These are phyloP conservation scores for Benthosema pterotum DNA, from an alignment of 2,797 vertebrate species.

Conservation along the genomic window DNA sequence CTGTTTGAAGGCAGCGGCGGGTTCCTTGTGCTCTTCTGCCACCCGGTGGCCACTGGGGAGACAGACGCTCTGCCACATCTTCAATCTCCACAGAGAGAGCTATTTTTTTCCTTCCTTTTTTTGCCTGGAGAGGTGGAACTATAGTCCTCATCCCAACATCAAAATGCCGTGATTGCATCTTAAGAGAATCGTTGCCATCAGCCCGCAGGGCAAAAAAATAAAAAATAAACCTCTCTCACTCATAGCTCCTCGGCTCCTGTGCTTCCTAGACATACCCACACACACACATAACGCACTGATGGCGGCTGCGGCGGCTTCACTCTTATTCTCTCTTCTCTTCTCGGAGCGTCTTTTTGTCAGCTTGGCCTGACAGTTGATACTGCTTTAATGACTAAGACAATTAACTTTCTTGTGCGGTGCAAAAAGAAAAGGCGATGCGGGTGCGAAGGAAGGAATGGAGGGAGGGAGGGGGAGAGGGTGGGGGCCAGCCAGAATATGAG, in stretches of 20 bases:
- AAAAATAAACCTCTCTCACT: conserved; percentile 57
- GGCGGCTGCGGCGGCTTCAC: conserved; percentile 40
- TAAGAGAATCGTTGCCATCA: conserved; percentile 70
- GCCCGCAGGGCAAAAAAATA: conserved; percentile 59
- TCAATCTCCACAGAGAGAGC: conserved; percentile 41
- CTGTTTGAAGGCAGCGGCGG: conserved; percentile 35
- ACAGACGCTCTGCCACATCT: conserved; percentile 45
- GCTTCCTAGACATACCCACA: conserved; percentile 54
- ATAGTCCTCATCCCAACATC: conserved; percentile 66
- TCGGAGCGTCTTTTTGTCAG: conserved; percentile 64
- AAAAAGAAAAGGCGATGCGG: conserved; percentile 62
- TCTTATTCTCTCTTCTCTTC: conserved; percentile 47
- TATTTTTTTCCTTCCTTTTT: background rate
- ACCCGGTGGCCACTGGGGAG: conserved; percentile 73
- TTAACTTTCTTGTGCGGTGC: conserved; percentile 70
- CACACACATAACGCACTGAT: too few relatives aligned
- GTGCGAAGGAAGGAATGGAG: too few relatives aligned
- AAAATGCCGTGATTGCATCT: conserved; percentile 75
- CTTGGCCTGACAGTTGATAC: conserved; percentile 75
- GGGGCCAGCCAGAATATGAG: conserved; percentile 26
- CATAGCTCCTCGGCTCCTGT: conserved; percentile 30
- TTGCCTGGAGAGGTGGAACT: conserved; percentile 63
- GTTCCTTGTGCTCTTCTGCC: conserved; percentile 84
- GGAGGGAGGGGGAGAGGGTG: too few relatives aligned
- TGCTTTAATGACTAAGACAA: conserved; percentile 78